Evolutionary conservation across 1,140 invertebrate species (phyloP).

Genomic region (Cherax destructor): DNA sequence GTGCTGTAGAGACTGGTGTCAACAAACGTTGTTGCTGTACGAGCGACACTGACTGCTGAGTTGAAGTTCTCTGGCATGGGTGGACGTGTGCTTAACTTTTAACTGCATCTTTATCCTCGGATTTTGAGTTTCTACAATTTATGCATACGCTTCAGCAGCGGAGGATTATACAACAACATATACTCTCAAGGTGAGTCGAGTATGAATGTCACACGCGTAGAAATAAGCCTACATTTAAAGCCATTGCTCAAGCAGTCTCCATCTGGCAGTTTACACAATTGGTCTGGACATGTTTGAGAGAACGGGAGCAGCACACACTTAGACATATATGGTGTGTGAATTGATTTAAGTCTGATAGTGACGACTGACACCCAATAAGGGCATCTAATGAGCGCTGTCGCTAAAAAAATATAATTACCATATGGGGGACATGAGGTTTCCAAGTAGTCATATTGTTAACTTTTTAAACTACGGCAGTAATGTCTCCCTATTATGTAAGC

Average conservation of each 20-base stretch:
- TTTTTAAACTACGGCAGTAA: too few relatives aligned
- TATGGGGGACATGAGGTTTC: slow-evolving; percentile 28
- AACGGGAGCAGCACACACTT: slow-evolving; percentile 10
- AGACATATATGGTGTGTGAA: slow-evolving; percentile 30
- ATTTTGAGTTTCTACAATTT: neutral
- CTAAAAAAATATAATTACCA: slow-evolving; percentile 16
- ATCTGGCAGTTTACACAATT: slow-evolving; percentile 17
- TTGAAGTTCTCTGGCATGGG: slow-evolving; percentile 46
- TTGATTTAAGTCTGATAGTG: slow-evolving; percentile 20
- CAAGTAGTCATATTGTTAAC: neutral
- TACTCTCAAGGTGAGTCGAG: slow-evolving; percentile 25
- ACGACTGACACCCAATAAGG: slow-evolving; percentile 16
- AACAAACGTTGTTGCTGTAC: neutral
- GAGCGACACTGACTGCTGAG: slow-evolving; percentile 11
- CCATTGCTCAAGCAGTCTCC: neutral
- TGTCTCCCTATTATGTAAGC: too few relatives aligned
- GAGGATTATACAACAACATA: slow-evolving; percentile 35
- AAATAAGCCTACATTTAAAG: neutral
- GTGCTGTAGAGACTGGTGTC: neutral
- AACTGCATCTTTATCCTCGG: slow-evolving; percentile 22
- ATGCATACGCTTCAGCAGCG: slow-evolving; percentile 32
- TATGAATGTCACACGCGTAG: neutral
- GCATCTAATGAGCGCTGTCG: neutral
- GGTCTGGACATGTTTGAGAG: neutral
- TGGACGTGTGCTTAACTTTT: slow-evolving; percentile 45